Percentiles rank a stretch among this genome's conserved stretches.
Evolutionary conservation across 2,888 invertebrate species (phyloP).

Genomic region (Tipula helvola): DNA sequence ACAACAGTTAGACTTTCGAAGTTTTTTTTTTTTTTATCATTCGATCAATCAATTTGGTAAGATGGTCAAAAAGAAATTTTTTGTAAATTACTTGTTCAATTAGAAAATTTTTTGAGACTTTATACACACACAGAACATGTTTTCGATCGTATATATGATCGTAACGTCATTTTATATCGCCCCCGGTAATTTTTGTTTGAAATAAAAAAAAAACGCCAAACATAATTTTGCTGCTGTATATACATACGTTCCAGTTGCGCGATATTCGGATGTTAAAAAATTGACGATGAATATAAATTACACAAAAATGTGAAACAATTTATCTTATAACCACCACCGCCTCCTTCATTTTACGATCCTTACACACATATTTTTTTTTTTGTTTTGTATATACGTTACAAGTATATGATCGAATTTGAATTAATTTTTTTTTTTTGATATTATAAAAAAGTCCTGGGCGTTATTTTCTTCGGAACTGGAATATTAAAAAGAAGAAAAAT

Average conservation of each 20-base stretch:
- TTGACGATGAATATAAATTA: not conserved
- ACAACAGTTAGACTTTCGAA: not conserved
- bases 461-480: not conserved
- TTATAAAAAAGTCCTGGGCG: not conserved
- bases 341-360: not conserved
- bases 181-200: not conserved
- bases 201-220: not conserved
- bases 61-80: not conserved
- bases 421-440: not conserved
- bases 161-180: not conserved
- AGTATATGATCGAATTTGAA: not conserved
- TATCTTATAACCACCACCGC: not conserved
- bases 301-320: not conserved
- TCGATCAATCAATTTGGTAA: not conserved
- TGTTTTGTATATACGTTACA: not conserved
- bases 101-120: not conserved
- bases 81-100: not conserved
- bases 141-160: not conserved
- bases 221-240: not conserved
- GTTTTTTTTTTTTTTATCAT: not conserved
- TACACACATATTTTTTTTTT: not conserved
- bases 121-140: not conserved
- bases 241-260: not conserved
- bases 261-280: not conserved
- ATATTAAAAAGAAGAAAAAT: not conserved